Evolutionary conservation across 2,113 vertebrate species (phyloP).

Genomic region (Varanus komodoensis): DNA sequence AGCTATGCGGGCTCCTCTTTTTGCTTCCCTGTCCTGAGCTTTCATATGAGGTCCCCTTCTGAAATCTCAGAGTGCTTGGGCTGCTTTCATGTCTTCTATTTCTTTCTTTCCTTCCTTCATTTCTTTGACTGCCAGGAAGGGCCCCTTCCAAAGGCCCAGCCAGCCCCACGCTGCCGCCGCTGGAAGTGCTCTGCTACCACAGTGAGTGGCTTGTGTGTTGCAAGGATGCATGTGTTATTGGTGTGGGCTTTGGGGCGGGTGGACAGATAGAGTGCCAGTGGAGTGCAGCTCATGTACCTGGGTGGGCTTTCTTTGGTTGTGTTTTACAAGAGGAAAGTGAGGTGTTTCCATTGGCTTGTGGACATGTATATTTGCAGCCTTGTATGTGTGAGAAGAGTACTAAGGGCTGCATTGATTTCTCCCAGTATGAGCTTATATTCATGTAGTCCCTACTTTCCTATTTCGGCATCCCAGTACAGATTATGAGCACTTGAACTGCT

Average conservation of each 20-base stretch:
- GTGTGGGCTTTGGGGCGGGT: neutral
- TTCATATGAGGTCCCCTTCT: neutral
- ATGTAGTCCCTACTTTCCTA: neutral
- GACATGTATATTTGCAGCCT: neutral
- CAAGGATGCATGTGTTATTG: neutral
- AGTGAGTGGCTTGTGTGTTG: constrained; percentile 26
- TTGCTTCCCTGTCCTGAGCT: neutral
- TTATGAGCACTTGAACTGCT: neutral
- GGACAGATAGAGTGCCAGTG: too few relatives aligned
- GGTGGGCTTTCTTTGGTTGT: neutral
- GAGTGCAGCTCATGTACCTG: neutral
- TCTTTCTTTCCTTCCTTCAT: neutral
- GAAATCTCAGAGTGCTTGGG: neutral
- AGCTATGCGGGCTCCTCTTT: neutral
- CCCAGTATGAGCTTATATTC: neutral
- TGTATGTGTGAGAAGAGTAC: neutral
- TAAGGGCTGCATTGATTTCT: neutral
- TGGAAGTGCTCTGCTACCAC: constrained; percentile 3
- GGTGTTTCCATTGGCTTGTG: neutral
- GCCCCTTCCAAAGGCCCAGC: constrained; percentile 12
- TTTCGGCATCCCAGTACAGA: neutral
- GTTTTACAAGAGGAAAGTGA: neutral
- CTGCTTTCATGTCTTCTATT: neutral
- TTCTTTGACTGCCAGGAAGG: constrained; percentile 24
- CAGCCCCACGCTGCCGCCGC: neutral